Base-by-base conservation (phyloP, 1,140 invertebrate species). In the Hestina assimilis region DNA sequence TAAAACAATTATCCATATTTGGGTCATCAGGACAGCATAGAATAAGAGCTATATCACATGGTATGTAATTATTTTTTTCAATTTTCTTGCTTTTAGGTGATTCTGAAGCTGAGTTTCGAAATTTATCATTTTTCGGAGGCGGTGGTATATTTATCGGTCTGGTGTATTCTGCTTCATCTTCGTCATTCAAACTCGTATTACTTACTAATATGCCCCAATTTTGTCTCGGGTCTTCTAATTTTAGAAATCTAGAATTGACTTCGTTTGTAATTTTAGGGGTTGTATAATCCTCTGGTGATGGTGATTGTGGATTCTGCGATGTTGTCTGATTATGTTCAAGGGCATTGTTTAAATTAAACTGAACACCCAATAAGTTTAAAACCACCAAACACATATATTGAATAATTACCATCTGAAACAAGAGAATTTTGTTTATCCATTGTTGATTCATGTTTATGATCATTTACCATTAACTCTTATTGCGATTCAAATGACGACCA, bases 1-100 rank as follows among this genome's bases (percentile, higher is more conserved):
- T 92, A 72, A 95, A 94, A 70, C 93, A 95, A 4, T 80, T 81
- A 54, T 90, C 90, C 9, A 69, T 14, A 45, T 69, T 2, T 60
- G 79, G 5, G 72, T 69, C 17, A 89, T 86, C 20, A 4, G 23
- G 17, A 60, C 93, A 94, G 68, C 93, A 95, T 15, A 91, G 90
- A 7, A 93, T 80, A 4, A 94, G 90, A 0, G 93, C 93, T 90
- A 91, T 92, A 17, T 93, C 90, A 69, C 93, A 94, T 21, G 79
- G 71, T 54, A 78, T n/a, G n/a, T n/a, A n/a, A n/a, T n/a, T n/a
- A n/a, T n/a, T n/a, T n/a, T n/a, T n/a, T n/a, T n/a, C n/a, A 38
- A 38, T 20, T 14, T 7, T 7, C 2, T 38, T 7, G 15, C 15
- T n/a, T 14, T 2, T 15, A 2, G 7, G 5, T n/a, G 15, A 6